Evolutionary conservation across 2,888 invertebrate genomes (phyloP), one percentile per base, ranked within the genome.

Genomic region (Drosophila putrida): DNA sequence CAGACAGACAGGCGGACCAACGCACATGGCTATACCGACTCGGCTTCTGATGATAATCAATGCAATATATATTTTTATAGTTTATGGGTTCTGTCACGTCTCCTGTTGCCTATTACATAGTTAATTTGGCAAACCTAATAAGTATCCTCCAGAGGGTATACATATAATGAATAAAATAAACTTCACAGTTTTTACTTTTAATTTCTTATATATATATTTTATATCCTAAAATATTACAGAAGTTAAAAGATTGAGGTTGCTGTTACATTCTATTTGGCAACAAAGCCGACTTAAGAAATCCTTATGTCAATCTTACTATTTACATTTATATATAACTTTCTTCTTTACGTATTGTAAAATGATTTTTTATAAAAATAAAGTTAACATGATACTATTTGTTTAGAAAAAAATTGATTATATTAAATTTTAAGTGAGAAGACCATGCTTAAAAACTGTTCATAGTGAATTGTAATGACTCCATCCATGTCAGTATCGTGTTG

Each of bases 371-470:
- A 36, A 64, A 51, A 2, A 54, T 11, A n/a, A n/a, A n/a, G n/a
- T n/a, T n/a, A n/a, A n/a, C n/a, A n/a, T n/a, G n/a, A n/a, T n/a
- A n/a, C n/a, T n/a, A n/a, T n/a, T n/a, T n/a, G n/a, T n/a, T n/a
- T n/a, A n/a, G n/a, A n/a, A n/a, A n/a, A n/a, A n/a, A n/a, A n/a
- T n/a, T n/a, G n/a, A n/a, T n/a, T n/a, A n/a, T n/a, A 35, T 94
- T 93, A 95, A 73, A 96, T 94, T 94, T 96, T 96, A 58, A 96
- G 92, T 88, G 95, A 95, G 90, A 96, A 96, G 31, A 98, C 98
- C 96, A 98, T 97, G 89, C 96, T 96, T 69, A 99, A 94, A 93
- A 99, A 99, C 91, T 98, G 98, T 93, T 99, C 98, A 90, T 98
- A 99, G 87, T 97, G 96, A 89, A 99, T 98, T 57, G 97, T 97